These are phyloP conservation scores for Daptonema setosum DNA, from an alignment of 2,888 invertebrate genomes.

Conservation along the genomic window DNA sequence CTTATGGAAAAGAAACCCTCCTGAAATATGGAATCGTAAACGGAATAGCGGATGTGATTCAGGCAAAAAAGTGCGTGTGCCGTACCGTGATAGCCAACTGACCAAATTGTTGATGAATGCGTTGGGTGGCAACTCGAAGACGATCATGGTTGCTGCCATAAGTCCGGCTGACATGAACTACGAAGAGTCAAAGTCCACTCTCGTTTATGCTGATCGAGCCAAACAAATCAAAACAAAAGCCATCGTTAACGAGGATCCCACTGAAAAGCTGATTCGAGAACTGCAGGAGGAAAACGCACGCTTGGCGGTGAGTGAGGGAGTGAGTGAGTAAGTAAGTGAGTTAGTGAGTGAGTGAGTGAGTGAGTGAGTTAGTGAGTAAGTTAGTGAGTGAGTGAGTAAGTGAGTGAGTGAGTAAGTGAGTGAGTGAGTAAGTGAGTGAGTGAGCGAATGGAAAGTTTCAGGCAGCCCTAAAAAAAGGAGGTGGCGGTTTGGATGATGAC, in stretches of 20 bases:
- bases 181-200: slow-evolving; percentile 85
- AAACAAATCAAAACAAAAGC: slow-evolving; percentile 94
- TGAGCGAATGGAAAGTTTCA: too few relatives aligned
- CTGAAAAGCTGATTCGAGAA: slow-evolving; percentile 80
- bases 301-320: too few relatives aligned
- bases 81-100: slow-evolving; percentile 33
- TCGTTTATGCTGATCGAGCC: slow-evolving; percentile 58
- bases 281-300: slow-evolving; percentile 76
- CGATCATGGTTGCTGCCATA: slow-evolving; percentile 92
- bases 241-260: slow-evolving; percentile 90
- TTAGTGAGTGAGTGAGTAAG: too few relatives aligned
- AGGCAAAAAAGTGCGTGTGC: slow-evolving; percentile 23
- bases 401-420: too few relatives aligned
- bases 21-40: too few relatives aligned
- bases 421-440: too few relatives aligned
- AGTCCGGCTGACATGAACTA: slow-evolving; percentile 93
- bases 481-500: background rate
- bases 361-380: too few relatives aligned
- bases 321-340: too few relatives aligned
- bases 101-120: slow-evolving; percentile 39
- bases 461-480: slow-evolving; percentile 1
- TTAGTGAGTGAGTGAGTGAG: too few relatives aligned
- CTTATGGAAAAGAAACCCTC: too few relatives aligned
- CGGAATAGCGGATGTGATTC: too few relatives aligned
- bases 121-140: slow-evolving; percentile 86